Evolutionary conservation across 2,113 vertebrate genomes (phyloP), one percentile per base, ranked within the genome.

Genomic region (Zosterops hypoxanthus): DNA sequence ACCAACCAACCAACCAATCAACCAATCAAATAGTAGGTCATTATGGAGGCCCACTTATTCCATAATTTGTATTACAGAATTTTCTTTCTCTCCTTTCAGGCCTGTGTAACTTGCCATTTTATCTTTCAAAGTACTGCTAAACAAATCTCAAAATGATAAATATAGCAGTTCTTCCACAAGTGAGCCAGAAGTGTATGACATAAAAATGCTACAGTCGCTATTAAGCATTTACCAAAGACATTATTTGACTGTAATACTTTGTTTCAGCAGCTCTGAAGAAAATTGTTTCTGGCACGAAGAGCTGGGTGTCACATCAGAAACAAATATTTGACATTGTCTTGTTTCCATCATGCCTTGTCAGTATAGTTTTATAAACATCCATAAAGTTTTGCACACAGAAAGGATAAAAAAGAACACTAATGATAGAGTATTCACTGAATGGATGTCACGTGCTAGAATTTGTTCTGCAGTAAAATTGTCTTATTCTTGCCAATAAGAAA

Each of bases 281-380:
- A 95, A 95, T 94, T 82, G 53, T 76, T 82, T 64, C 77, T 94
- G 89, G 84, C 77, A 55, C 61, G 83, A 95, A 89, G 87, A 92
- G 50, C 61, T 76, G 73, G 53, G 57, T 92, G 86, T 97, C 89
- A 92, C 84, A 82, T 95, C 93, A 95, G 84, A 95, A 95, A 89
- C 77, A 95, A 96, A 89, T 95, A 95, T 95, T 95, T 95, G 94
- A 97, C 96, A 81, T 83, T 83, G 86, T 93, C 91, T 90, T 83
- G 59, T 94, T 96, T 97, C 90, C 92, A 86, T 93, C 94, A 92
- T 94, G 73, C 42, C 92, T 97, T 97, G 92, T 96, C 89, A 91
- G 78, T 91, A 69, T 69, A 87, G 91, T 95, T 97, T 92, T 95
- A 92, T 91, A 95, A 96, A 95, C 73, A 95, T 82, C 65, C 63